phyloP scores from a whole-genome alignment of 2,113 vertebrate genomes.

The Hepsetus odoe region DNA sequence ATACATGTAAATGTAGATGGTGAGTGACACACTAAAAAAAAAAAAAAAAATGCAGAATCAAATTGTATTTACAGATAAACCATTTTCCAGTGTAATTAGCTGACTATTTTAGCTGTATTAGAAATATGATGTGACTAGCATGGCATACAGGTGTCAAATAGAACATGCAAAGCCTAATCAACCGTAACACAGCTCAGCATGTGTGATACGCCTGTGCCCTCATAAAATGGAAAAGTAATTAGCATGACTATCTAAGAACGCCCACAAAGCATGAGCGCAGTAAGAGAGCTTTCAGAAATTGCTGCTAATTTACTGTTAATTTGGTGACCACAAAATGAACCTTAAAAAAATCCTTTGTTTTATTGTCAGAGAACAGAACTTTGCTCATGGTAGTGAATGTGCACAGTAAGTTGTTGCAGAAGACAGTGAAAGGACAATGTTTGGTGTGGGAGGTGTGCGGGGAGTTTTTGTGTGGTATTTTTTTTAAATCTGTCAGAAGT shows the following conservation, averaged over 20 bases:
- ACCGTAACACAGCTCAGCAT: neutral
- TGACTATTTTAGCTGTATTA: neutral
- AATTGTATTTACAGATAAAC: neutral
- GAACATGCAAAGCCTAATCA: neutral
- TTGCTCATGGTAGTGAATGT: neutral
- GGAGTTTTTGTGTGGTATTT: neutral
- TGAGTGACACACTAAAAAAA: neutral
- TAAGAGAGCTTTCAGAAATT: neutral
- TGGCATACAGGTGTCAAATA: neutral
- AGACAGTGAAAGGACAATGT: neutral
- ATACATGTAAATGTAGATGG: too few species aligned
- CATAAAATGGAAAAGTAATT: conserved; percentile 3
- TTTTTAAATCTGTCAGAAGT: conserved; percentile 50
- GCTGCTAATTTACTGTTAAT: neutral
- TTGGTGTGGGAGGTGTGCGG: neutral
- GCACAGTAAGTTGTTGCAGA: neutral
- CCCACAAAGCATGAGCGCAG: neutral
- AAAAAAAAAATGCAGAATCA: neutral
- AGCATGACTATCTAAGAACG: conserved; percentile 16
- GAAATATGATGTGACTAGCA: conserved; percentile 12
- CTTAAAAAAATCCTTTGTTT: neutral
- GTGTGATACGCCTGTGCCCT: neutral
- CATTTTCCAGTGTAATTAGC: neutral
- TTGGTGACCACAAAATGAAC: neutral
- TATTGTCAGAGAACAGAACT: neutral